These are phyloP conservation scores for Dreissena polymorpha DNA, from an alignment of 1,140 invertebrate species.

Conservation along the genomic window DNA sequence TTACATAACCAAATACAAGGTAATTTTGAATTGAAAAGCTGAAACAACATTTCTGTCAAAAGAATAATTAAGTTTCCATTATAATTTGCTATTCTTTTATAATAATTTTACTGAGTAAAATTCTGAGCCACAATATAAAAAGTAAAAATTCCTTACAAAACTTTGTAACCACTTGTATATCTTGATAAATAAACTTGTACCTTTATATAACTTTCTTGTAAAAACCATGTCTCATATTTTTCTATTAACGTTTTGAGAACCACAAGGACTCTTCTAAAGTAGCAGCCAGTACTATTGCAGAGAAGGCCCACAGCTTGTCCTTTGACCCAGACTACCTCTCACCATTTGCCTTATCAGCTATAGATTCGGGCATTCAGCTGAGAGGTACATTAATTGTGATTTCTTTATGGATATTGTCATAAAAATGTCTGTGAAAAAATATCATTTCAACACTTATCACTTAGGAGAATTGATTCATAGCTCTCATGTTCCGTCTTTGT, in stretches of 20 bases:
- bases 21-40: slow-evolving; percentile 55
- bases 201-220: no score
- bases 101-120: background rate
- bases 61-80: background rate
- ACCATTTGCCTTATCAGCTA: slow-evolving; percentile 95
- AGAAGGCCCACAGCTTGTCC: slow-evolving; percentile 95
- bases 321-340: slow-evolving; percentile 97
- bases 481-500: slow-evolving; percentile 70
- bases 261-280: slow-evolving; percentile 85
- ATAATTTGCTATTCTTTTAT: background rate
- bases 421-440: no score
- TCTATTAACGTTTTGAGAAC: slow-evolving; percentile 67
- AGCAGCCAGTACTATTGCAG: slow-evolving; percentile 95
- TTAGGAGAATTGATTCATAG: no score
- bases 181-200: no score
- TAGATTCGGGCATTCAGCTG: slow-evolving; percentile 94
- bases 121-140: background rate
- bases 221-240: no score
- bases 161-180: background rate
- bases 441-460: no score
- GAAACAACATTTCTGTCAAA: background rate
- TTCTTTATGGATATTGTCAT: background rate
- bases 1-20: slow-evolving; percentile 85
- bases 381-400: slow-evolving; percentile 85
- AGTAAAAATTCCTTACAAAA: background rate